phyloP scores from a whole-genome alignment of 2,797 vertebrate species.

The Macropus fuliginosus region DNA sequence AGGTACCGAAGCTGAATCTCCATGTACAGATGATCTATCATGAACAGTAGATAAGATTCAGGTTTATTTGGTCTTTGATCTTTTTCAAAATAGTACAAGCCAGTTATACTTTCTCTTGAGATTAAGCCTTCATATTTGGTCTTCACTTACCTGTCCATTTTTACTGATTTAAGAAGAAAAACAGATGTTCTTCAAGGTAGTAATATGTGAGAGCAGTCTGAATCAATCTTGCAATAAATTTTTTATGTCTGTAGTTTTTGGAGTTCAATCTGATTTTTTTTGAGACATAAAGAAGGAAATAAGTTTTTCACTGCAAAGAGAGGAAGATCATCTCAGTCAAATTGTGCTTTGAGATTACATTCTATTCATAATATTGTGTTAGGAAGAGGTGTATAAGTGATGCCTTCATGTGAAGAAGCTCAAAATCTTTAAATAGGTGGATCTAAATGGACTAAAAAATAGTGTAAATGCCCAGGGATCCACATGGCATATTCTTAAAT shows the following conservation, averaged over 20 bases:
- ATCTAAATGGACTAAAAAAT: not conserved
- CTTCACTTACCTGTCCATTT: not conserved
- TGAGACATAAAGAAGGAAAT: not conserved
- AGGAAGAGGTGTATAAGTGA: not conserved
- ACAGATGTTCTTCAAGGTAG: not conserved
- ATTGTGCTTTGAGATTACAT: not conserved
- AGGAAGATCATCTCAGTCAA: not conserved
- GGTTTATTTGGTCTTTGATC: slow-evolving; percentile 30
- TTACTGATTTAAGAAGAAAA: slow-evolving; percentile 35
- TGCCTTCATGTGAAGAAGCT: not conserved
- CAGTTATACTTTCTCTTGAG: slow-evolving; percentile 43
- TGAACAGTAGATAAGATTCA: slow-evolving; percentile 23
- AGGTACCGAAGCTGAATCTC: slow-evolving; percentile 36
- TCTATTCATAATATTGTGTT: not conserved
- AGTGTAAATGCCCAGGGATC: not conserved
- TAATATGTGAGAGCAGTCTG: not conserved
- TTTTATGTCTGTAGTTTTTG: not conserved
- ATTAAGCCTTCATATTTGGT: slow-evolving; percentile 38
- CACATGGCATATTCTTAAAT: not conserved
- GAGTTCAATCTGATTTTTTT: not conserved
- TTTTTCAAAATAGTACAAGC: slow-evolving; percentile 40
- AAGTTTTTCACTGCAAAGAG: not conserved
- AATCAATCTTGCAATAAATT: not conserved
- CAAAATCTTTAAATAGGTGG: not conserved
- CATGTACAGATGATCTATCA: slow-evolving; percentile 19